These are phyloP conservation scores for Mungos mungo DNA, from an alignment of 2,113 vertebrate species.

Conservation along the genomic window DNA sequence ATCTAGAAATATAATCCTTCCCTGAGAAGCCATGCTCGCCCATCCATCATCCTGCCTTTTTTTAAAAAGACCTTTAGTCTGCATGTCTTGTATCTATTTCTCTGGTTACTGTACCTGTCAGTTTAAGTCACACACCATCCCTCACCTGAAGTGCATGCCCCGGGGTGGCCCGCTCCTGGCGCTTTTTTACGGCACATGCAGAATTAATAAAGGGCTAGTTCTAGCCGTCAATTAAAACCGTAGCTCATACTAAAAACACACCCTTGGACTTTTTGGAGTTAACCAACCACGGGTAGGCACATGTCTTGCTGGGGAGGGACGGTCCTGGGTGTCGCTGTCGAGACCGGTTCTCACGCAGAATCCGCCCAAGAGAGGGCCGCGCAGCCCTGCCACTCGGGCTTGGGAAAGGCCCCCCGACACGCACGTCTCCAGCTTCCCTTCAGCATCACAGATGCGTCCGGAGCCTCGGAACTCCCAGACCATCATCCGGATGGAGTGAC, in stretches of 20 bases:
- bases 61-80: conserved; percentile 71
- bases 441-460: conserved; percentile 46
- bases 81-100: conserved; percentile 60
- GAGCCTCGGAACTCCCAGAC: not conserved
- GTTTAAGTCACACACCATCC: conserved; percentile 30
- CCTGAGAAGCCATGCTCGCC: not conserved
- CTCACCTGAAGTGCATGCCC: conserved; percentile 42
- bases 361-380: accelerated
- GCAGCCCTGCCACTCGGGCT: not conserved
- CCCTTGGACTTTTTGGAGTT: not conserved
- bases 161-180: not conserved
- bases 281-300: not conserved
- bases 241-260: not conserved
- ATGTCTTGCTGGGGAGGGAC: not conserved
- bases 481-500: conserved; percentile 35
- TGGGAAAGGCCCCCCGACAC: not conserved
- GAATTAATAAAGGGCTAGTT: conserved; percentile 21
- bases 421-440: conserved; percentile 30
- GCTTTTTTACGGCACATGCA: not conserved
- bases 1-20: conserved; percentile 42
- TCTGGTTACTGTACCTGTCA: conserved; percentile 64
- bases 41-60: conserved; percentile 69
- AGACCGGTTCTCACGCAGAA: not conserved
- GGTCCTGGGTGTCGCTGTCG: accelerated
- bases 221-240: not conserved